These are phyloP conservation scores for Regulus satrapa DNA, from an alignment of 2,113 vertebrate genomes.

Conservation along the genomic window DNA sequence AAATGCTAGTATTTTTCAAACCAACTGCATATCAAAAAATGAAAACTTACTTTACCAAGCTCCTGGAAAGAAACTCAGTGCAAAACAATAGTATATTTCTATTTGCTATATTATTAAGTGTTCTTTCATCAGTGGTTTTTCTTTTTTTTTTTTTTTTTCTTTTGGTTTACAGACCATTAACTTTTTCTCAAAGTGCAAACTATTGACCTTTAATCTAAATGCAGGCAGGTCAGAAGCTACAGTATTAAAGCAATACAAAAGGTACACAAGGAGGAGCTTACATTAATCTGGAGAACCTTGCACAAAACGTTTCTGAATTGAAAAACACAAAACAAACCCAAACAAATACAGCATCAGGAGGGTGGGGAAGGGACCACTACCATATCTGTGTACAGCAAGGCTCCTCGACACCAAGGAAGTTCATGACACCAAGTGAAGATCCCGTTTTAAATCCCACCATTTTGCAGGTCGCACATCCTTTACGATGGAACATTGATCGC, in stretches of 20 bases:
- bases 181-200: slow-evolving; percentile 40
- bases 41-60: slow-evolving; percentile 11
- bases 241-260: slow-evolving; percentile 51
- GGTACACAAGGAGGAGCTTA: slow-evolving; percentile 13
- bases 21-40: slow-evolving; percentile 1
- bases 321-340: slow-evolving; percentile 53
- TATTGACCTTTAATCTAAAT: slow-evolving; percentile 12
- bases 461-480: slow-evolving; percentile 19
- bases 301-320: slow-evolving; percentile 21
- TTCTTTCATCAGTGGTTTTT: background rate
- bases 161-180: background rate
- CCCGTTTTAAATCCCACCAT: background rate
- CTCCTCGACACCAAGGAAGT: slow-evolving; percentile 25
- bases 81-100: background rate
- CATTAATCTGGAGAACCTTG: slow-evolving; percentile 3
- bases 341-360: slow-evolving; percentile 48
- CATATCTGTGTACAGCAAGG: background rate
- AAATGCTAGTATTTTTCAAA: slow-evolving; percentile 40
- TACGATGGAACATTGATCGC: slow-evolving; percentile 50
- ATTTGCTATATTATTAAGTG: background rate
- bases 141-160: background rate
- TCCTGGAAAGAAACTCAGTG: slow-evolving; percentile 3
- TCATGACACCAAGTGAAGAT: background rate
- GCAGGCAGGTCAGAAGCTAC: slow-evolving; percentile 37
- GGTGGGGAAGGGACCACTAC: background rate